Evolutionary conservation across 2,113 vertebrate genomes (phyloP).

Genomic region (Macquaria ambigua): DNA sequence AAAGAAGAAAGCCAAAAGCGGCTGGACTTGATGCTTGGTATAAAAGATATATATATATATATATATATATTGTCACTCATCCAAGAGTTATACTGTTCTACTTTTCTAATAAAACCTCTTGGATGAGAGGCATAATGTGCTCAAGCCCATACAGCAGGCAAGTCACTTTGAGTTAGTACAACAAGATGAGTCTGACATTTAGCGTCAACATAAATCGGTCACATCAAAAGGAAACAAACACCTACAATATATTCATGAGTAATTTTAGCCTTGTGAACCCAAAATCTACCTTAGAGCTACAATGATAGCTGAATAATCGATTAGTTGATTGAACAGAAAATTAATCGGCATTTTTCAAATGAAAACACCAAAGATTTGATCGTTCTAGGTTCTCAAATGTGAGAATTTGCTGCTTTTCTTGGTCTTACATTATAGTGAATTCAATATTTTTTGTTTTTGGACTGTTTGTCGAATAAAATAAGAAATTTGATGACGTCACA

Average conservation of each 20-base stretch:
- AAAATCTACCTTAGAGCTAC: background rate
- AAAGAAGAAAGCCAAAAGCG: background rate
- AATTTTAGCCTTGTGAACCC: background rate
- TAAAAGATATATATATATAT: background rate
- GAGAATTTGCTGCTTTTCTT: background rate
- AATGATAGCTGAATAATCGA: background rate
- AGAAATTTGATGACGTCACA: background rate
- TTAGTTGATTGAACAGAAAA: background rate
- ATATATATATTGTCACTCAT: background rate
- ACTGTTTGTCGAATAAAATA: background rate
- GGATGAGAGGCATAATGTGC: background rate
- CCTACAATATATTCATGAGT: no score
- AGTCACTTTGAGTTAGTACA: background rate
- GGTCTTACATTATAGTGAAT: background rate
- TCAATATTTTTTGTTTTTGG: background rate
- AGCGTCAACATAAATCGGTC: background rate
- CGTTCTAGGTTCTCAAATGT: background rate
- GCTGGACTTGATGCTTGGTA: background rate
- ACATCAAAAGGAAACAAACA: background rate
- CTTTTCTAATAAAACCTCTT: background rate
- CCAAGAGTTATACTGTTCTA: background rate
- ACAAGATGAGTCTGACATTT: background rate
- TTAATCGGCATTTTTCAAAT: background rate
- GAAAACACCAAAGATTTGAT: background rate
- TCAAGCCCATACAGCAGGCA: background rate